Percentiles rank a stretch among this genome's conserved stretches.
phyloP scores from a whole-genome alignment of 2,797 vertebrate species.

The Cossypha dichroa region DNA sequence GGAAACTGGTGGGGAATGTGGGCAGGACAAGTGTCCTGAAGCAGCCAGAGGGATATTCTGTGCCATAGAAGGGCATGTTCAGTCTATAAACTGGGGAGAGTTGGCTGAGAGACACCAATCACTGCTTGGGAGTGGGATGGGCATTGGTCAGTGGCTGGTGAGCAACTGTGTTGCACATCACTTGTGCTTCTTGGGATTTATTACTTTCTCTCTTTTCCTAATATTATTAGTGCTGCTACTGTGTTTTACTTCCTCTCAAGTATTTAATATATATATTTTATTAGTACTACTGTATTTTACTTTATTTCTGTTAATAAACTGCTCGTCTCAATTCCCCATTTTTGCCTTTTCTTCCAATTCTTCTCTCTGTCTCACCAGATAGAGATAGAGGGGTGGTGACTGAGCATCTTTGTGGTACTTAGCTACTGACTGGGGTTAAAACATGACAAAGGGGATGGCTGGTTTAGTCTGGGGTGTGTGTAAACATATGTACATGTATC shows the following conservation, averaged over 20 bases:
- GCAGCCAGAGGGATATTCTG: neutral
- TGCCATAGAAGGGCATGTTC: neutral
- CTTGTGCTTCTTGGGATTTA: neutral
- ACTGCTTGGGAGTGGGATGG: neutral
- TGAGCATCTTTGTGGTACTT: neutral
- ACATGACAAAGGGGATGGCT: neutral
- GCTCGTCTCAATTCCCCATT: accelerated
- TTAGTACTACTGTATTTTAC: neutral
- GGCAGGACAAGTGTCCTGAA: neutral
- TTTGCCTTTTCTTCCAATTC: neutral
- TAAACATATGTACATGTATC: neutral
- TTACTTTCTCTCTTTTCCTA: neutral
- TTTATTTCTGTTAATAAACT: neutral
- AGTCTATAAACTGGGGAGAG: neutral
- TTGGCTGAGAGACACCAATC: neutral
- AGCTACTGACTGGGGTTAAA: neutral
- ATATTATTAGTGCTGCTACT: neutral
- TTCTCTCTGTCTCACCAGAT: neutral
- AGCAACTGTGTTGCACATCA: neutral
- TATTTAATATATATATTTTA: neutral
- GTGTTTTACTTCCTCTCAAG: neutral
- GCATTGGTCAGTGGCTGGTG: neutral
- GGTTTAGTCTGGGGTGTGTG: neutral
- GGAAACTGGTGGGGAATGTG: neutral
- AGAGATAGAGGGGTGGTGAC: neutral